These are phyloP conservation scores for Pocillopora damicornis DNA, from an alignment of 64 coral and sea anemone species.

Conservation along the genomic window DNA sequence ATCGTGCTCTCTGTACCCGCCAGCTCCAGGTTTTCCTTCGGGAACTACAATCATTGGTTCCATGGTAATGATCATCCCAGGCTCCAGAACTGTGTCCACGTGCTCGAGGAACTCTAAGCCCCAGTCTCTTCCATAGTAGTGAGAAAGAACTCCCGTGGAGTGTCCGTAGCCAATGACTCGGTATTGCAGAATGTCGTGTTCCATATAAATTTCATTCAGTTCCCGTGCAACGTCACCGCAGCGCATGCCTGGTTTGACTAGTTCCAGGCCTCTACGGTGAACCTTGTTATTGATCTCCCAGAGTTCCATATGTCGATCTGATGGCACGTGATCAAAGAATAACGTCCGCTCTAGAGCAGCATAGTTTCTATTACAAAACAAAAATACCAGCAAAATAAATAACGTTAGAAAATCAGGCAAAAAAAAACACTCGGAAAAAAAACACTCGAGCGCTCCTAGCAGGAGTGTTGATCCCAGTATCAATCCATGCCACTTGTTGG, in stretches of 20 bases:
- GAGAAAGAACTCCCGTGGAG: constrained; percentile 81
- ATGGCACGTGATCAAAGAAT: constrained; percentile 90
- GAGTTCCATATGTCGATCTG: constrained; percentile 80
- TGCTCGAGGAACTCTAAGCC: constrained; percentile 80
- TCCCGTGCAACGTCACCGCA: constrained; percentile 86
- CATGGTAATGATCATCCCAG: constrained; percentile 92
- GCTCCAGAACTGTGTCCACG: constrained; percentile 68
- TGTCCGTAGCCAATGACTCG: constrained; percentile 88
- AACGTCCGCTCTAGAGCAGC: constrained; percentile 73
- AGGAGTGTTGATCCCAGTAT: no score
- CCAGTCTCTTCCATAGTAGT: constrained; percentile 90
- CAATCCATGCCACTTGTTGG: no score
- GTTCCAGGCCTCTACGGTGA: constrained; percentile 78
- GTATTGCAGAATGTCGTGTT: constrained; percentile 76
- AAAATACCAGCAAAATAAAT: not conserved
- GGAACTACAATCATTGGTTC: constrained; percentile 91
- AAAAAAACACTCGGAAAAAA: no score
- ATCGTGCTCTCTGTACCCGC: constrained; percentile 89
- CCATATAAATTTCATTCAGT: constrained; percentile 73
- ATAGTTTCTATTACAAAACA: constrained; percentile 55
- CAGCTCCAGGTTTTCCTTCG: constrained; percentile 72
- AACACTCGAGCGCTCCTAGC: no score
- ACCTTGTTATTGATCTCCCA: constrained; percentile 84
- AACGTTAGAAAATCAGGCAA: no score
- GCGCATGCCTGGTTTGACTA: constrained; percentile 69